Evolutionary conservation across 2,888 invertebrate species (phyloP).

Genomic region (Eledona agricola): DNA sequence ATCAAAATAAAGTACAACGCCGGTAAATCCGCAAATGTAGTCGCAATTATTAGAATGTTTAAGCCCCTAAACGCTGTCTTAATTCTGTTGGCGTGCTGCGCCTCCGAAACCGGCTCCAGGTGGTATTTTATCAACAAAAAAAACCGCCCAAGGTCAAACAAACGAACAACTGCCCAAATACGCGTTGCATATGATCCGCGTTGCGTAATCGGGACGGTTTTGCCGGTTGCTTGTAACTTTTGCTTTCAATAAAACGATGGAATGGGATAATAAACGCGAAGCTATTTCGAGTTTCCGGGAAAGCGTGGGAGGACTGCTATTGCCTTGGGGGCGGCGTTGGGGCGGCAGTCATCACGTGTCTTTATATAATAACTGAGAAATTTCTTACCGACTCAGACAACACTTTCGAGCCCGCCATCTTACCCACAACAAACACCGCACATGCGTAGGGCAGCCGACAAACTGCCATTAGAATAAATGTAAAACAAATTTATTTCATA

Average conservation of each 20-base stretch:
- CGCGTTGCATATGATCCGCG: not conserved
- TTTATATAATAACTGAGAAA: slow-evolving; percentile 20
- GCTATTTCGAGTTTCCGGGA: slow-evolving; percentile 2
- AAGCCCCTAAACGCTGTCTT: too few relatives aligned
- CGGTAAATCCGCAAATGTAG: too few relatives aligned
- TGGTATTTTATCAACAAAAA: slow-evolving; percentile 32
- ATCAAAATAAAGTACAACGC: too few relatives aligned
- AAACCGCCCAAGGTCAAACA: slow-evolving; percentile 34
- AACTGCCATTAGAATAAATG: too few relatives aligned
- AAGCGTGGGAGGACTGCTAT: too few relatives aligned
- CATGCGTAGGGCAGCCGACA: too few relatives aligned
- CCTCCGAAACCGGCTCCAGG: slow-evolving; percentile 23
- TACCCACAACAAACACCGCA: slow-evolving; percentile 52
- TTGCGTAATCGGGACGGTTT: not conserved
- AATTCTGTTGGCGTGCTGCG: slow-evolving; percentile 25
- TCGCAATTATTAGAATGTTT: too few relatives aligned
- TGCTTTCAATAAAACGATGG: slow-evolving; percentile 33
- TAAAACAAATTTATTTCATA: slow-evolving; percentile 25
- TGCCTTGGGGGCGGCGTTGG: too few relatives aligned
- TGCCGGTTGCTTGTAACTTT: slow-evolving; percentile 33
- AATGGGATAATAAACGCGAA: too few relatives aligned
- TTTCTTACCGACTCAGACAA: slow-evolving; percentile 57
- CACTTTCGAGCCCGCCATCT: slow-evolving; percentile 55
- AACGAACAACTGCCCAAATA: slow-evolving; percentile 16
- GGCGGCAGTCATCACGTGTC: not conserved